Evolutionary conservation across 2,888 invertebrate genomes (phyloP), one percentile per base, ranked within the genome.

Genomic region (Margaritifera margaritifera): DNA sequence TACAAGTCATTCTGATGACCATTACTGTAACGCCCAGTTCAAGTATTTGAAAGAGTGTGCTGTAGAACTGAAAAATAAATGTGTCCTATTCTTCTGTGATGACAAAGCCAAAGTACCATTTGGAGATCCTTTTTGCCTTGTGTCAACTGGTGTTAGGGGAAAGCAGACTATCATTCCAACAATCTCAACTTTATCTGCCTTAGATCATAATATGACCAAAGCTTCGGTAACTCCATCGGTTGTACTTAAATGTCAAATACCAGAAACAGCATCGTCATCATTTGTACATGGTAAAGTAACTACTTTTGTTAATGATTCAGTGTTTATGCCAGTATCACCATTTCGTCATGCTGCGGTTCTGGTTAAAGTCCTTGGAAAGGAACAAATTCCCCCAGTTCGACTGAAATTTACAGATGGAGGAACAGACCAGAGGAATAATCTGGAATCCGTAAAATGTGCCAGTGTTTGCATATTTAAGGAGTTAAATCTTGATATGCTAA

Each of bases 21-120:
- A 75, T 62, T 75, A 69, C 57, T 73, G 75, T 67, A 62, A 62
- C 56, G 75, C 77, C 4, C 52, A 31, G 51, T 60, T 77, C 20
- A 62, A 67, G 22, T 75, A 75, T 50, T n/a, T 77, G 52, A 77
- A 71, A 59, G 24, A 64, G 27, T 61, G 50, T 58, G 72, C 75
- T n/a, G 63, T 69, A 25, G 72, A 71, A 31, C 19, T 72, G 53
- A 31, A 42, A 27, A 66, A 63, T 27, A 61, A 42, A 24, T 31
- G 31, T 66, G 61, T 27, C 27, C 27, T 27, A n/a, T 6, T 71
- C 19, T 69, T 62, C 24, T 62, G 54, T 51, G 72, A 69, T 62
- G 66, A 72, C 53, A 72, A 69, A 22, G 72, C 69, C 4, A 69
- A 69, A n/a, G 58, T 72, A 6, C 66, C 66, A 15, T 2, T 69